Evolutionary conservation across 2,888 invertebrate species (phyloP).

Genomic region (Dexiosoma caninum): DNA sequence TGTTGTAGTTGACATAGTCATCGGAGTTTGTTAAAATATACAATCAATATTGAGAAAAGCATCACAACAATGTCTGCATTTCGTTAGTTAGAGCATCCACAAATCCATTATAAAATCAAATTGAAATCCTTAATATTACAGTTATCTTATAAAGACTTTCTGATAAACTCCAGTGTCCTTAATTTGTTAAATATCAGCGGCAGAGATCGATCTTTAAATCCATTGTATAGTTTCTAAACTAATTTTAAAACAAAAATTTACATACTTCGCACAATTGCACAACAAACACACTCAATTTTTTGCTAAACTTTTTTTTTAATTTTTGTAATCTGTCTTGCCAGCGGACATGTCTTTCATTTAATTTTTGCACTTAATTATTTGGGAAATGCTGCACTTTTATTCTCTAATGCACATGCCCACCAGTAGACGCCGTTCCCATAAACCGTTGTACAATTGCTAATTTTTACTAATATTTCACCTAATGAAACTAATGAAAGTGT

Average conservation of each 20-base stretch:
- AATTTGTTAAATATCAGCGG: constrained; percentile 7
- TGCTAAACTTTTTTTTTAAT: too few species aligned
- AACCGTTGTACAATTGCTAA: too few species aligned
- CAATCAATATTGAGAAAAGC: constrained; percentile 16
- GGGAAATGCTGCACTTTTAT: too few species aligned
- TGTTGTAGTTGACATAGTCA: constrained; percentile 39
- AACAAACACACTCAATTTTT: too few species aligned
- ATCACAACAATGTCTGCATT: constrained; percentile 4
- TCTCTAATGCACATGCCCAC: too few species aligned
- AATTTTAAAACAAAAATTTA: neutral
- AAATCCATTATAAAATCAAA: constrained; percentile 3
- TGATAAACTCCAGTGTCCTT: constrained; percentile 3
- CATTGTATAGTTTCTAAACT: neutral
- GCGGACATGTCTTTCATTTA: too few species aligned
- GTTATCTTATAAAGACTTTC: neutral
- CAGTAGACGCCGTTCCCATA: too few species aligned
- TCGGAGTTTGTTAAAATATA: constrained; percentile 34
- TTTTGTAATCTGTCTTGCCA: too few species aligned
- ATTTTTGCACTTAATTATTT: too few species aligned
- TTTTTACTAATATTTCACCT: too few species aligned
- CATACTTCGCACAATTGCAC: neutral
- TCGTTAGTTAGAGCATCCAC: constrained; percentile 1
- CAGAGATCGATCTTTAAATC: neutral
- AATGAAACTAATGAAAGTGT: too few species aligned
- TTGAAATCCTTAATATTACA: neutral